Conservation (phyloP, 2,888 invertebrate species). For the Archips crataeganus region DNA sequence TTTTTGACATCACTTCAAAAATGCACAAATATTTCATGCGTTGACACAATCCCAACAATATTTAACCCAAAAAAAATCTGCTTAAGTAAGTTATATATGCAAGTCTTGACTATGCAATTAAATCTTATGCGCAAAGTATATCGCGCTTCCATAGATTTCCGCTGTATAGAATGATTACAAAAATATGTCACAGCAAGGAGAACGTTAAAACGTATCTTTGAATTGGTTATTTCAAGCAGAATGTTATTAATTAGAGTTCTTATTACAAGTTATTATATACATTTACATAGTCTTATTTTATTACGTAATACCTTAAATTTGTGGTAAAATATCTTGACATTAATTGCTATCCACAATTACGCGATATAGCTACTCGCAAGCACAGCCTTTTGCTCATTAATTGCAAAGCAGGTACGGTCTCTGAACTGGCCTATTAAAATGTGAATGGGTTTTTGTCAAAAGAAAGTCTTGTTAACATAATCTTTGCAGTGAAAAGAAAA, state of each 20-base stretch:
- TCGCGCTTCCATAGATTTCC: too few relatives aligned
- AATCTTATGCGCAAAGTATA: too few relatives aligned
- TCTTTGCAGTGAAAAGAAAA: background rate
- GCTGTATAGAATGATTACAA: too few relatives aligned
- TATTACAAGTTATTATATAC: background rate
- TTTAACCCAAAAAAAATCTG: too few relatives aligned
- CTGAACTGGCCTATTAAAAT: conserved; percentile 23
- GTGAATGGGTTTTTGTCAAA: conserved; percentile 14
- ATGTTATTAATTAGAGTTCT: background rate
- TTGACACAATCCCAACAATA: too few relatives aligned
- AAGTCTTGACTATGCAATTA: too few relatives aligned
- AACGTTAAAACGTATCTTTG: background rate
- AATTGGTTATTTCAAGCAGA: background rate
- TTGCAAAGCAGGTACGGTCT: conserved; percentile 47
- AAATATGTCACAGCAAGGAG: too few relatives aligned
- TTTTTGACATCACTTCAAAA: too few relatives aligned
- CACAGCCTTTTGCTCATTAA: conserved; percentile 48
- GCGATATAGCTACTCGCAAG: conserved; percentile 50
- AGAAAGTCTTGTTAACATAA: conserved; percentile 11
- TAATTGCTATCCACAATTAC: conserved; percentile 54
- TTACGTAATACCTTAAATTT: background rate
- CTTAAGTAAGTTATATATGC: too few relatives aligned
- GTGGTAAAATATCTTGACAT: background rate
- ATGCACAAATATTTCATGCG: too few relatives aligned
- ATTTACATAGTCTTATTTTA: conserved; percentile 1